Percentiles rank a stretch among this genome's conserved stretches.
Conservation (phyloP, 2,888 invertebrate species). For the Polymixis lichenea region DNA sequence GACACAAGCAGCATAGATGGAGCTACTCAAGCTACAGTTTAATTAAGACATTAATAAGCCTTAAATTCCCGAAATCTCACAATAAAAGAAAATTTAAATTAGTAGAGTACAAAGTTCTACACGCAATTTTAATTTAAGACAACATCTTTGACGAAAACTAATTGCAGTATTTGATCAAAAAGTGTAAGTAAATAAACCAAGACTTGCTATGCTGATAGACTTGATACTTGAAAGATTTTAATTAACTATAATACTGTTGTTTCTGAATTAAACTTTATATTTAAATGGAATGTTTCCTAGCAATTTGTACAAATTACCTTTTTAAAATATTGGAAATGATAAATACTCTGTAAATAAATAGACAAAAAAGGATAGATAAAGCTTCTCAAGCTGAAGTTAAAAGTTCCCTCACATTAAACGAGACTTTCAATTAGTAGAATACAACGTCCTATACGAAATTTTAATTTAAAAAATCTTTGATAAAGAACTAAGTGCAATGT, state of each 20-base stretch:
- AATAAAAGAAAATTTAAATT: no score
- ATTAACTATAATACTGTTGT: not conserved
- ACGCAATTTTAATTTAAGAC: no score
- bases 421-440: not conserved
- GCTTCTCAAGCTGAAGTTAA: not conserved
- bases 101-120: no score
- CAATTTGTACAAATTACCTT: not conserved
- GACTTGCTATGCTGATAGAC: no score
- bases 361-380: not conserved
- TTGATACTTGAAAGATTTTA: constrained; percentile 8
- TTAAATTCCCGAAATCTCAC: no score
- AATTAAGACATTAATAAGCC: no score
- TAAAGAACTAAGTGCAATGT: constrained; percentile 14
- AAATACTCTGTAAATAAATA: not conserved
- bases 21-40: not conserved
- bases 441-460: not conserved
- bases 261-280: not conserved
- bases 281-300: not conserved
- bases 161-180: no score
- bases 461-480: not conserved
- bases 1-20: not conserved
- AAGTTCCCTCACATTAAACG: not conserved
- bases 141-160: no score
- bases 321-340: not conserved
- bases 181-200: no score